Base-by-base conservation (phyloP, 2,113 vertebrate genomes). In the Fukomys damarensis region DNA sequence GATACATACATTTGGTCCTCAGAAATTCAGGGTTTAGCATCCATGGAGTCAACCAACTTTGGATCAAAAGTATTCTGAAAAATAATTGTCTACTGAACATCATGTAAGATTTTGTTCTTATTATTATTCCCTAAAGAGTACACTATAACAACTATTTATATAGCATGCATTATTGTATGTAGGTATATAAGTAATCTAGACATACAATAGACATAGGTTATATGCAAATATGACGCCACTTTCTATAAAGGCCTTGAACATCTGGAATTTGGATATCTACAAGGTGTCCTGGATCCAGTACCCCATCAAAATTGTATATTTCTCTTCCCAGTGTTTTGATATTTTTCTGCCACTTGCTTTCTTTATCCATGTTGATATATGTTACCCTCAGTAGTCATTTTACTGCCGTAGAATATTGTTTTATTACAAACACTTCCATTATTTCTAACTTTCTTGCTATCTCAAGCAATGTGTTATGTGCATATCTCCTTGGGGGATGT, bases 401-500 rank as follows among this genome's bases (percentile, higher is more conserved):
- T 61, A 35, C 52, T 32, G 22, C 43, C 41, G 2, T 13, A 2
- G 72, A 90, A 41, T 63, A 26, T 32, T 5, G 5, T 46, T 32
- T 17, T 20, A n/a, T 14, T 35, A 54, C 10, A 43, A 68, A 30
- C 46, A 56, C 49, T 38, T 32, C 4, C 20, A 19, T 41, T 26
- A 26, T 82, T 59, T 87, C 74, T 52, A 43, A 46, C 13, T 14
- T 66, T 19, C 38, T 86, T 52, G 9, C 26, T 76, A 13, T 56
- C 35, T 11, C 28, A 46, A 89, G 56, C 19, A 35, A 12, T 5
- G 3, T 35, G 88, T 83, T 8, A 24, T 19, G 82, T 0, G 0
- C 0, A 4, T 3, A 32, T 43, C 35, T 83, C 86, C 32, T 22
- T 32, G 26, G 56, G n/a, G 11, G 5, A 9, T 1, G 0, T 3